Evolutionary conservation across 2,797 vertebrate genomes (phyloP).

Genomic region (Hippocampus kuda): DNA sequence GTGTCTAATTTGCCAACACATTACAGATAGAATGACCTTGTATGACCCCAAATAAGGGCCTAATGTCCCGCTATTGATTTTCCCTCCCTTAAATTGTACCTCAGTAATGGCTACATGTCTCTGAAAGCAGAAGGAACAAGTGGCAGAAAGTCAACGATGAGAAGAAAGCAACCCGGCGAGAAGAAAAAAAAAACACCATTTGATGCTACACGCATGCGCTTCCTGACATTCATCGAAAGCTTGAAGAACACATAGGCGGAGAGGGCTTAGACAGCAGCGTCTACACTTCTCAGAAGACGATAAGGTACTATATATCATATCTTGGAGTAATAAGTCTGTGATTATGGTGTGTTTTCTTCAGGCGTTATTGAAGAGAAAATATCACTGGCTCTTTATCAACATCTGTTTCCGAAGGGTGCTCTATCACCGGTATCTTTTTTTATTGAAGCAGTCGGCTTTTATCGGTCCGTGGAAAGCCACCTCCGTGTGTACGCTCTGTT

Average conservation of each 20-base stretch:
- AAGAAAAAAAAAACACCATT: conserved; percentile 9
- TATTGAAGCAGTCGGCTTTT: conserved; percentile 16
- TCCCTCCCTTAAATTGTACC: conserved; percentile 58
- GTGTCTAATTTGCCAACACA: conserved; percentile 55
- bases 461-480: conserved; percentile 18
- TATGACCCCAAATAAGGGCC: conserved; percentile 60
- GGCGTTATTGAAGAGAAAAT: conserved; percentile 41
- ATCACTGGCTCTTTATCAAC: conserved; percentile 25
- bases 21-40: conserved; percentile 52
- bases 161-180: conserved; percentile 27
- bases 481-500: conserved; percentile 26
- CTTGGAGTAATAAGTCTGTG: conserved; percentile 42
- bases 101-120: conserved; percentile 56
- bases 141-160: conserved; percentile 5
- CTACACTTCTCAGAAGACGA: conserved; percentile 17
- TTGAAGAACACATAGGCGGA: neutral
- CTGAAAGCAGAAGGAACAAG: conserved; percentile 15
- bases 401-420: conserved; percentile 28
- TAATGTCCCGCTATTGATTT: conserved; percentile 68
- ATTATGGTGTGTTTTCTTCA: conserved; percentile 38
- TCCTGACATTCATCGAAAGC: conserved; percentile 17
- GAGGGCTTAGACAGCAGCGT: conserved; percentile 7
- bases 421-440: conserved; percentile 7
- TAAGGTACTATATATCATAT: conserved; percentile 35
- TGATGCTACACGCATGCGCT: conserved; percentile 7